Evolutionary conservation across 1,140 invertebrate species (phyloP), one percentile per base, ranked within the genome.

Genomic region (Nephila pilipes): DNA sequence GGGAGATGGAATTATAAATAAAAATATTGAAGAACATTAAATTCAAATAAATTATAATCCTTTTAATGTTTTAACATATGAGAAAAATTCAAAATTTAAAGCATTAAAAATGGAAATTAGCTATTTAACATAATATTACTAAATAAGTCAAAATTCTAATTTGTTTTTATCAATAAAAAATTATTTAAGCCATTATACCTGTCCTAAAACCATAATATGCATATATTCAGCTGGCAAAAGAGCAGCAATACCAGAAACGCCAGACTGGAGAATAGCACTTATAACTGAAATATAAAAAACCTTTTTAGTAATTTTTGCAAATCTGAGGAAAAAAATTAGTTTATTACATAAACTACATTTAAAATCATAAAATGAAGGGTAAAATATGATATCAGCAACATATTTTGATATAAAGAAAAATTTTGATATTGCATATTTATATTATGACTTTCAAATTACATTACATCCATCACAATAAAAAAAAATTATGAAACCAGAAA

Each of bases 151-250:
- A 80, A 32, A 38, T 36, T 14, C 12, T 80, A 36, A 36, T 12
- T 80, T 80, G 12, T 0, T 46, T 46, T 46, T 10, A 46, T 18
- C 57, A 58, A 85, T 83, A 16, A 83, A 83, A 25, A 46, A 54
- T 46, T 22, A 54, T 16, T 55, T 0, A 36, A 75, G n/a, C n/a
- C 8, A 16, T 25, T 16, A 1, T 93, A 93, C 92, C 75, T 93
- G 92, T 65, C 98, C 98, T 94, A 97, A 97, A 87, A 98, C 97
- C 83, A 97, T 97, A 0, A 98, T 98, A 0, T 97, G 98, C 95
- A 98, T 98, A 95, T 98, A 99, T 93, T 97, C 96, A 4, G 97
- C 96, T 0, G 98, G 97, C 96, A 99, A 99, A 93, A 97, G 96
- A 29, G 98, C 97, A 8, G 97, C 97, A 79, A 99, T 96, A 38